These are phyloP conservation scores for Nesoenas mayeri DNA, from an alignment of 2,113 vertebrate genomes.

Conservation along the genomic window DNA sequence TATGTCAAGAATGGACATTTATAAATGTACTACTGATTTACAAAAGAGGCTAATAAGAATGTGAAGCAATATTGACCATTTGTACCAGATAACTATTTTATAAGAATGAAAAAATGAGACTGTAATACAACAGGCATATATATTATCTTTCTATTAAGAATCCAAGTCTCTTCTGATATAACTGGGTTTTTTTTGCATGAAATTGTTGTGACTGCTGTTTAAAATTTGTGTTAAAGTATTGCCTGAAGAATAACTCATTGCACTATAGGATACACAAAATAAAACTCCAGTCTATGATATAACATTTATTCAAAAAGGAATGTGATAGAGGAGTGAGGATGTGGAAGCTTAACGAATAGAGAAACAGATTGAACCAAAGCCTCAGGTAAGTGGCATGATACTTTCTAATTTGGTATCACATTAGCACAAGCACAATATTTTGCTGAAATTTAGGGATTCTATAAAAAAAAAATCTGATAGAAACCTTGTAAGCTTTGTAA, in stretches of 20 bases:
- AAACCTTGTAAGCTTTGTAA: background rate
- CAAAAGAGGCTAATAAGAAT: background rate
- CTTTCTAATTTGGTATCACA: background rate
- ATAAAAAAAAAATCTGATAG: background rate
- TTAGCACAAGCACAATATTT: background rate
- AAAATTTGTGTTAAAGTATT: background rate
- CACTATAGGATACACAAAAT: background rate
- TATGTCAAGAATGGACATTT: conserved; percentile 43
- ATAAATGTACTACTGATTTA: conserved; percentile 5
- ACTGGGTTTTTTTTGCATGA: background rate
- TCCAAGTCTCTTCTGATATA: background rate
- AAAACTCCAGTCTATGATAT: background rate
- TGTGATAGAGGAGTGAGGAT: background rate
- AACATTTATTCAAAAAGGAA: background rate
- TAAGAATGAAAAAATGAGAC: background rate
- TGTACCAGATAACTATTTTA: background rate
- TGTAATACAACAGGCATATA: background rate
- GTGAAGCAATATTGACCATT: background rate
- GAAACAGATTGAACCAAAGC: background rate
- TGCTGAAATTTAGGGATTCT: background rate
- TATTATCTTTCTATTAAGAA: background rate
- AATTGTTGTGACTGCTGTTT: background rate
- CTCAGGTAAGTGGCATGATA: background rate
- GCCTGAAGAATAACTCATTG: background rate
- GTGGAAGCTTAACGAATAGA: background rate